phyloP scores from a whole-genome alignment of 2,888 invertebrate species.

The Octodonta nipae region DNA sequence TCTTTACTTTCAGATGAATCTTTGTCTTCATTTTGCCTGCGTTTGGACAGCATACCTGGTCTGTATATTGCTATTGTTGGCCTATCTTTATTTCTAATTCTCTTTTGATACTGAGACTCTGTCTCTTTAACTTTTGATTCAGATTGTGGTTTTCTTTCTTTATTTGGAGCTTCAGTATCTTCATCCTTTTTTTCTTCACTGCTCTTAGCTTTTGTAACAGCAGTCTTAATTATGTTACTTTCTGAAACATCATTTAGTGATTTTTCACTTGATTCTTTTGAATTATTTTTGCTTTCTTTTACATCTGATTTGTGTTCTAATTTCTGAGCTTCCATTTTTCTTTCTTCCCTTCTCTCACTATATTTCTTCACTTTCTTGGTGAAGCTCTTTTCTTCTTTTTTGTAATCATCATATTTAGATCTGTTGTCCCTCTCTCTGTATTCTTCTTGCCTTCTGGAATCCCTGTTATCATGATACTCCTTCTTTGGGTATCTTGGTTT shows the following conservation, averaged over 20 bases:
- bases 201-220: constrained; percentile 3
- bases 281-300: constrained; percentile 9
- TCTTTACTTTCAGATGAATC: constrained; percentile 29
- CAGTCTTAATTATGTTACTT: constrained; percentile 5
- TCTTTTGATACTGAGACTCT: constrained; percentile 22
- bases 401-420: constrained; percentile 12
- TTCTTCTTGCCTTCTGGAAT: constrained; percentile 19
- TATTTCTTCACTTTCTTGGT: constrained; percentile 30
- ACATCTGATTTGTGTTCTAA: constrained; percentile 25
- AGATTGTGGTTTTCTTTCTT: constrained; percentile 12
- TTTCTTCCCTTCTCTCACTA: constrained; percentile 34
- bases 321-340: constrained; percentile 30
- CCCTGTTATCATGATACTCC: constrained; percentile 23
- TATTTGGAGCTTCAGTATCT: constrained; percentile 7
- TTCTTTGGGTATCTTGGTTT: constrained; percentile 26
- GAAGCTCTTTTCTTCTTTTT: constrained; percentile 17
- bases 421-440: constrained; percentile 17
- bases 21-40: constrained; percentile 43
- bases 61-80: constrained; percentile 82
- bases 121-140: constrained; percentile 13
- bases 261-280: background rate
- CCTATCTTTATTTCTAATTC: constrained; percentile 59
- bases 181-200: constrained; percentile 6
- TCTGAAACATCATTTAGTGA: background rate
- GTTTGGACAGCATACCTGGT: constrained; percentile 74